Base-by-base conservation (phyloP, 1,140 invertebrate genomes). In the Solenopsis fugax region DNA sequence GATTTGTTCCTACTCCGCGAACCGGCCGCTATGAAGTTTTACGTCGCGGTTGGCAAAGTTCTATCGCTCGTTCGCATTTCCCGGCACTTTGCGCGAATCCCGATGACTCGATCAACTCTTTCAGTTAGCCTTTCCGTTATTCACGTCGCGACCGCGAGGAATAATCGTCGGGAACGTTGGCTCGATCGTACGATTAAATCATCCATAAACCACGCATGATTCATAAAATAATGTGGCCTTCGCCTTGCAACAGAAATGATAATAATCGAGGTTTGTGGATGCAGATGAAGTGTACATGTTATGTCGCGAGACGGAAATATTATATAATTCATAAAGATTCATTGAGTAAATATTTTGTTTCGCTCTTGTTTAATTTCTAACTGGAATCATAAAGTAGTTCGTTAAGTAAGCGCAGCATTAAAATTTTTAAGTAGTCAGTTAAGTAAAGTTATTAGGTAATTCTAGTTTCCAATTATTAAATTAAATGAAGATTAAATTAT, bases 1-100 rank as follows among this genome's bases (percentile, higher is more conserved):
- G 92, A 94, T 93, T 94, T 94, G 89, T 91, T 91, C 88, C 69
- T 77, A 76, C 75, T 64, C 67, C 45, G 76, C 52, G 62, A 64
- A 62, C 62, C 72, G 85, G 65, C 71, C 72, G 76, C 87, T 78
- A 56, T 85, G 41, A 76, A 90, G 87, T 92, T 93, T 93, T 92
- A 92, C 88, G 91, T 88, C 88, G 71, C 76, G 71, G 78, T 72
- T 84, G 75, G 69, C 87, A 58, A 85, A 69, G 69, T 76, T 58
- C 88, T 76, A 87, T 90, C 84, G 88, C 77, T 71, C 80, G 78
- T 62, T 84, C 85, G 80, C 52, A 87, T 88, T 91, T 87, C 76
- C 72, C 88, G 88, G 87, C 91, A 88, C 91, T 88, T 92, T 77
- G 73, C 67, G 56, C 56, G 87, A 92, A 93, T 92, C 71, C 62